These are phyloP conservation scores for Aegotheles bennettii DNA, from an alignment of 2,113 vertebrate species.

Conservation along the genomic window DNA sequence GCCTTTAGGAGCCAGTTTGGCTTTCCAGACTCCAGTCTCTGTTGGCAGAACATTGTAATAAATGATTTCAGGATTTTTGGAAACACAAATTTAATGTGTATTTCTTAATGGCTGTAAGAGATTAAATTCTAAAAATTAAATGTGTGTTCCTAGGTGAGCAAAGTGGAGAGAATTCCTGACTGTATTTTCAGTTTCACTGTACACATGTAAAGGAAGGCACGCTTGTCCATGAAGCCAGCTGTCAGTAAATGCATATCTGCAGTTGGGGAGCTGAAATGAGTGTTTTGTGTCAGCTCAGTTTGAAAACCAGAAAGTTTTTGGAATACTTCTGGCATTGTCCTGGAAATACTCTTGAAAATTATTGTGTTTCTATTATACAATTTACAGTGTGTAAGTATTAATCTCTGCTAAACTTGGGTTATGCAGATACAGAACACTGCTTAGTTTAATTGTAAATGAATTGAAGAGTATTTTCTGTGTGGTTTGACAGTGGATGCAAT, in stretches of 20 bases:
- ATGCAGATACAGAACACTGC: not conserved
- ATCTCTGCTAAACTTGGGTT: not conserved
- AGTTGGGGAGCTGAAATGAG: not conserved
- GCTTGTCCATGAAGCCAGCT: not conserved
- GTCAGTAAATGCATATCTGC: not conserved
- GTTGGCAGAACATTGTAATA: not conserved
- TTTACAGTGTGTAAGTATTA: not conserved
- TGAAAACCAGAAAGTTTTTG: not conserved
- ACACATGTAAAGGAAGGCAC: fast-evolving
- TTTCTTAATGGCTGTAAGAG: not conserved
- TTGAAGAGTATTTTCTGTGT: not conserved
- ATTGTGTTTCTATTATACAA: not conserved
- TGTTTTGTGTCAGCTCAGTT: not conserved
- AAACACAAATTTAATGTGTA: not conserved
- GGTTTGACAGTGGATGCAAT: not conserved
- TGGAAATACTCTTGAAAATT: not conserved
- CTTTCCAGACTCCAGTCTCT: not conserved
- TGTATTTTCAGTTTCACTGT: not conserved
- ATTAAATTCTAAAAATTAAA: not conserved
- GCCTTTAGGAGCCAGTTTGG: not conserved
- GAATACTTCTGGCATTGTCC: not conserved
- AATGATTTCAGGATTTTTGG: not conserved
- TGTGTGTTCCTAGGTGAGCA: not conserved
- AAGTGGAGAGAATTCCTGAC: not conserved
- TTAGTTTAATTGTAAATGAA: not conserved